Conservation (phyloP, 2,888 invertebrate species). For the Perizoma affinitatum region DNA sequence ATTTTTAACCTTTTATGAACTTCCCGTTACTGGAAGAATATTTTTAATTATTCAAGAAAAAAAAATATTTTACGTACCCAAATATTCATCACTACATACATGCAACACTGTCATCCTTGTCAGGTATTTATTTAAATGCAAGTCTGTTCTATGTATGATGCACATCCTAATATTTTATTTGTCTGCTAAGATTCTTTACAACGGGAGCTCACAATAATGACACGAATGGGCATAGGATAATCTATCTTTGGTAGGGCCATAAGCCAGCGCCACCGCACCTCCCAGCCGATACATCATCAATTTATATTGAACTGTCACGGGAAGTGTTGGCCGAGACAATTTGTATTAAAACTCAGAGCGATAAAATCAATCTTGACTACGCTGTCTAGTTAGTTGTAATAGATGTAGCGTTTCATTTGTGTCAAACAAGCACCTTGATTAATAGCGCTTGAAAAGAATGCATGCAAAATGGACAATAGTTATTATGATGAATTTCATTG, state of each 20-base stretch:
- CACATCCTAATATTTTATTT: too few relatives aligned
- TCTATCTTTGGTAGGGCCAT: conserved; percentile 21
- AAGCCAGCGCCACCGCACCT: conserved; percentile 44
- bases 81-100: too few relatives aligned
- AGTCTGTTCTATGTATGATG: too few relatives aligned
- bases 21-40: too few relatives aligned
- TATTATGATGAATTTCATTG: too few relatives aligned
- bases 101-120: too few relatives aligned
- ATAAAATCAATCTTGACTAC: conserved; percentile 40
- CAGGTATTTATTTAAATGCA: too few relatives aligned
- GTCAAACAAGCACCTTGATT: conserved; percentile 38
- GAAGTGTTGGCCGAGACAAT: conserved; percentile 59
- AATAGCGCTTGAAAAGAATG: conserved; percentile 25
- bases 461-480: conserved; percentile 22
- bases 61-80: too few relatives aligned
- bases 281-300: conserved; percentile 57
- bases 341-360: conserved; percentile 42
- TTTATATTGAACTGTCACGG: conserved; percentile 63
- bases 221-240: conserved; percentile 14
- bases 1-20: too few relatives aligned
- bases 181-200: background rate
- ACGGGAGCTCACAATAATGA: conserved; percentile 1
- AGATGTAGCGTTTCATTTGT: conserved; percentile 38
- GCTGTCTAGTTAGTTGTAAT: conserved; percentile 35
- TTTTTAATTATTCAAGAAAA: too few relatives aligned